Base-by-base conservation (phyloP, 2,888 invertebrate genomes). In the Agapostemon virescens region DNA sequence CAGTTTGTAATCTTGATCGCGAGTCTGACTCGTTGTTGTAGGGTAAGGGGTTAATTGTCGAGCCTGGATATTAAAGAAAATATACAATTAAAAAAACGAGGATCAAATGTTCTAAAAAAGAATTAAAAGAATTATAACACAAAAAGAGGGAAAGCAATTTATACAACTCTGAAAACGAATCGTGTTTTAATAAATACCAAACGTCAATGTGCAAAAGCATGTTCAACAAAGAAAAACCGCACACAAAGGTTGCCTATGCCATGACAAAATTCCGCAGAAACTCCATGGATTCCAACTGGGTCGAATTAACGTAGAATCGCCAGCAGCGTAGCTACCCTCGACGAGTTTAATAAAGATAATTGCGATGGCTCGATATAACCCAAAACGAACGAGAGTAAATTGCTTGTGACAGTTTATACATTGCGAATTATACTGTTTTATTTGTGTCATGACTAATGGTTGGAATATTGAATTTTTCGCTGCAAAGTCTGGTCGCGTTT, bases 341-440 rank as follows among this genome's bases (percentile, higher is more conserved):
- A n/a, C 20, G 30, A 52, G n/a, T 74, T 66, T 74, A 74, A 76
- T 74, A 76, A 76, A 58, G 76, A 74, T 66, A 76, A 76, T 66
- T 74, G 26, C 36, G 20, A 15, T 23, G 4, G 38, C 40, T 49
- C 42, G 52, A 73, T 64, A 64, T 20, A 64, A 15, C 20, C 23
- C 5, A 26, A 30, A 33, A 64, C 52, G 55, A 58, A 15, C 23
- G 9, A 30, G 30, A 26, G 23, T 58, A 58, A 38, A 61, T 30
- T 74, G 23, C 52, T 73, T 45, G 58, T 2, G n/a, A 40, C 67
- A 61, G 58, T 75, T 49, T n/a, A 30, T 61, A 9, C 15, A 23
- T 2, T 17, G 0, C 38, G 74, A 67, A 36, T 67, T 45, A 13
- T 38, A 38, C 73, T 30, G 9, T 13, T 49, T 40, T 61, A 20